These are phyloP conservation scores for Liposcelis brunnea DNA, from an alignment of 2,888 invertebrate species.

Conservation along the genomic window DNA sequence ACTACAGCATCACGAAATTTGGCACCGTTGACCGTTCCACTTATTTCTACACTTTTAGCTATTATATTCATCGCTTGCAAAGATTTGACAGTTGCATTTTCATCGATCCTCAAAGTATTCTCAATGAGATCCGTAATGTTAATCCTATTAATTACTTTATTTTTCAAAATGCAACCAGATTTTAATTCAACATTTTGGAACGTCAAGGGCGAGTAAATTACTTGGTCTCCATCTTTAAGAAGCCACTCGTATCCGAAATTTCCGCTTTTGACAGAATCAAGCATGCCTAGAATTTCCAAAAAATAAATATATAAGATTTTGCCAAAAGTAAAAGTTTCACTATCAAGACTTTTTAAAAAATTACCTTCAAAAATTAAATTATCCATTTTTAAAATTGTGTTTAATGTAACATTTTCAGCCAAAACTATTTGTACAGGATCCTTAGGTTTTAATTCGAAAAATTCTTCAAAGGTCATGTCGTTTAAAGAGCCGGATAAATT, in stretches of 20 bases:
- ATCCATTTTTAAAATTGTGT: no score
- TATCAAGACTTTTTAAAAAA: no score
- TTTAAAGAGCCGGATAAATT: no score
- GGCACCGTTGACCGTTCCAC: slow-evolving; percentile 25
- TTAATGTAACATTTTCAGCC: no score
- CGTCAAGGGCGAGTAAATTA: slow-evolving; percentile 19
- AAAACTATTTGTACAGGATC: no score
- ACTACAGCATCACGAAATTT: slow-evolving; percentile 30
- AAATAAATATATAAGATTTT: no score
- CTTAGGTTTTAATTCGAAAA: no score
- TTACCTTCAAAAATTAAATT: no score
- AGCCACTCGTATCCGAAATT: slow-evolving; percentile 29
- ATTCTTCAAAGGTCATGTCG: no score
- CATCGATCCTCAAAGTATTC: slow-evolving; percentile 26
- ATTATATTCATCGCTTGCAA: slow-evolving; percentile 18
- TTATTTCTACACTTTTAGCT: slow-evolving; percentile 17
- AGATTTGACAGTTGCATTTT: slow-evolving; percentile 16
- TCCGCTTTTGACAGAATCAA: slow-evolving; percentile 13
- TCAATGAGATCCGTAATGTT: slow-evolving; percentile 23
- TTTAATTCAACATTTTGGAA: slow-evolving; percentile 19
- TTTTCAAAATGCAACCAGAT: slow-evolving; percentile 22
- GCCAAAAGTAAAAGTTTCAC: no score
- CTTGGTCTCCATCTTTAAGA: slow-evolving; percentile 23
- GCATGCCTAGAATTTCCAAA: no score
- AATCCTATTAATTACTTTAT: slow-evolving; percentile 27